phyloP scores from a whole-genome alignment of 1,140 invertebrate genomes.

The Pteromalus puparum region DNA sequence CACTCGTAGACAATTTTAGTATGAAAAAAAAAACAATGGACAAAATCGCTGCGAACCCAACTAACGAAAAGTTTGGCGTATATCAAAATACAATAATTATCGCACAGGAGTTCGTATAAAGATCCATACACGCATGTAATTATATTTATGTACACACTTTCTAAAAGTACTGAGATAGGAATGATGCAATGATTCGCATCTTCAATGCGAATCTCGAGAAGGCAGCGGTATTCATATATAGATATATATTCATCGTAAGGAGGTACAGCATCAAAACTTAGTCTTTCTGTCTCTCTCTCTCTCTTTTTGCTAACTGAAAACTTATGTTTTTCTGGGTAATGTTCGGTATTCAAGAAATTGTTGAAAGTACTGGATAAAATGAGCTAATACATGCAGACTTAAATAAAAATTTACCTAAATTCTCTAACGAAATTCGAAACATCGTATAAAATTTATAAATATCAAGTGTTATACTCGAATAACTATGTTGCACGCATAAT shows the following conservation, averaged over 20 bases:
- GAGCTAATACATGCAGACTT: neutral
- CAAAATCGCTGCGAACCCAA: neutral
- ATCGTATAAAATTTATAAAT: neutral
- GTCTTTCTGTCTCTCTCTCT: slow-evolving; percentile 21
- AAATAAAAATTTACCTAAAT: neutral
- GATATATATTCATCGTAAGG: slow-evolving; percentile 24
- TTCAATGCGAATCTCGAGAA: slow-evolving; percentile 46
- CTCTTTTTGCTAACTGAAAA: slow-evolving; percentile 2
- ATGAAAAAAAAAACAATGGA: neutral
- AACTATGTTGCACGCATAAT: neutral
- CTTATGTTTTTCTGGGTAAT: neutral
- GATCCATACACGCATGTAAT: slow-evolving; percentile 54
- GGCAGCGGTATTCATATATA: slow-evolving; percentile 44
- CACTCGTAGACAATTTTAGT: too few relatives aligned
- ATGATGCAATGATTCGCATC: slow-evolving; percentile 60
- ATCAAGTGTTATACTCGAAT: neutral
- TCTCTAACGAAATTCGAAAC: neutral
- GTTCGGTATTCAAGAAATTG: slow-evolving; percentile 26
- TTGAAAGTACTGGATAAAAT: slow-evolving; percentile 20
- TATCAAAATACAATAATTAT: slow-evolving; percentile 35
- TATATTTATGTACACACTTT: slow-evolving; percentile 59
- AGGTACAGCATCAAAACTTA: slow-evolving; percentile 45
- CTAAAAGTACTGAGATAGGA: slow-evolving; percentile 64
- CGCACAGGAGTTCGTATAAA: slow-evolving; percentile 40
- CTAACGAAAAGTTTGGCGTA: slow-evolving; percentile 32